These are phyloP conservation scores for Pionites leucogaster DNA, from an alignment of 2,113 vertebrate genomes.

Conservation along the genomic window DNA sequence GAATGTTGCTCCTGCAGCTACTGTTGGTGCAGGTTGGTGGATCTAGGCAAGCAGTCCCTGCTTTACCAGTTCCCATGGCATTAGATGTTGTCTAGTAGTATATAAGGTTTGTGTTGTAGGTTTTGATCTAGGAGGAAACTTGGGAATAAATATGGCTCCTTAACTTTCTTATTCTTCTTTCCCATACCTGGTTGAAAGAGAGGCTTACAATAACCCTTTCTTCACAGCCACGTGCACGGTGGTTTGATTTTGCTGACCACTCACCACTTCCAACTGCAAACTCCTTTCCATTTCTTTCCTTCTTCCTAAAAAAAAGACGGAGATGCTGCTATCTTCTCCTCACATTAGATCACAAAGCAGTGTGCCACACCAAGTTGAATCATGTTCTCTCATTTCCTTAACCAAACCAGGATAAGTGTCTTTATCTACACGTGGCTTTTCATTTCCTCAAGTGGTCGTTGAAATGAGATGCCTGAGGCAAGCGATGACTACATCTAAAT, in stretches of 20 bases:
- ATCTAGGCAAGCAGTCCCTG: neutral
- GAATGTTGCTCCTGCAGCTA: neutral
- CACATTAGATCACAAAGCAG: neutral
- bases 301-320: neutral
- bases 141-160: neutral
- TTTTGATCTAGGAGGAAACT: neutral
- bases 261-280: neutral
- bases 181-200: neutral
- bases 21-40: neutral
- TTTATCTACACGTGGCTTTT: neutral
- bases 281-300: neutral
- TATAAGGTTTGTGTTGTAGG: neutral
- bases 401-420: neutral
- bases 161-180: neutral
- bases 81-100: neutral
- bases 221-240: fast-evolving
- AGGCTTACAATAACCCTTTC: neutral
- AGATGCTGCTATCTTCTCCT: neutral
- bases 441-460: neutral
- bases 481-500: neutral
- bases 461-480: neutral
- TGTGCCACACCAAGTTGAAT: neutral
- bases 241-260: neutral
- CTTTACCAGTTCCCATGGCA: neutral
- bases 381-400: neutral